Evolutionary conservation across 2,113 vertebrate species (phyloP), one percentile per base, ranked within the genome.

Genomic region (zebrafish (Danio rerio)): DNA sequence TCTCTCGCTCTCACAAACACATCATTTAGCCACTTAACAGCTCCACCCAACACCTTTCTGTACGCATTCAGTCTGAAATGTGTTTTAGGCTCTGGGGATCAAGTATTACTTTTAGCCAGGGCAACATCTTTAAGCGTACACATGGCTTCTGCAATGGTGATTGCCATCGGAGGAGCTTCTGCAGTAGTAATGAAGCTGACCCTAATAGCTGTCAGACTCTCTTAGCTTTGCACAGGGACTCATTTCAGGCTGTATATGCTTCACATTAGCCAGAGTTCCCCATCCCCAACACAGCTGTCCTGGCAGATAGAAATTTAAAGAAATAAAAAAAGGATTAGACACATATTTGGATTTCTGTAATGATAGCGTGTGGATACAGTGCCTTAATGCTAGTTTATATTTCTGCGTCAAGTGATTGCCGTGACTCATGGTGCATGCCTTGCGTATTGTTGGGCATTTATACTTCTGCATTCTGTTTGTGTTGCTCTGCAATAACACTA

Each of bases 1-100:
- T 72, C 12, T n/a, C 58, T 56, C 65, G 11, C 65, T 47, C 49
- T 53, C 18, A 72, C 45, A 69, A 59, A 72, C 73, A 62, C 63
- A 80, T 78, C 40, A 61, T 74, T 70, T 77, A 70, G 65, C 49
- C 49, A 65, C 62, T 68, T 66, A 68, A 52, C 21, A 62, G 79
- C 20, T 49, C 10, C 75, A 45, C 81, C 56, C 70, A 69, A 62
- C 58, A 68, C 15, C 53, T 31, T 66, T 42, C 45, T 63, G 9
- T 45, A 55, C 40, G 40, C 66, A 77, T 49, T 45, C 13, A 66
- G 13, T 47, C 49, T 20, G 63, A 71, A 68, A 69, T 61, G 20
- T 47, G n/a, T 53, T 50, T 58, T 68, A 5, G 52, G 49, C 77
- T 79, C 58, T 49, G 49, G 71, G 59, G 75, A 84, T 73, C 49